phyloP scores from a whole-genome alignment of 2,797 vertebrate species.

The Coccyzus lansbergi region DNA sequence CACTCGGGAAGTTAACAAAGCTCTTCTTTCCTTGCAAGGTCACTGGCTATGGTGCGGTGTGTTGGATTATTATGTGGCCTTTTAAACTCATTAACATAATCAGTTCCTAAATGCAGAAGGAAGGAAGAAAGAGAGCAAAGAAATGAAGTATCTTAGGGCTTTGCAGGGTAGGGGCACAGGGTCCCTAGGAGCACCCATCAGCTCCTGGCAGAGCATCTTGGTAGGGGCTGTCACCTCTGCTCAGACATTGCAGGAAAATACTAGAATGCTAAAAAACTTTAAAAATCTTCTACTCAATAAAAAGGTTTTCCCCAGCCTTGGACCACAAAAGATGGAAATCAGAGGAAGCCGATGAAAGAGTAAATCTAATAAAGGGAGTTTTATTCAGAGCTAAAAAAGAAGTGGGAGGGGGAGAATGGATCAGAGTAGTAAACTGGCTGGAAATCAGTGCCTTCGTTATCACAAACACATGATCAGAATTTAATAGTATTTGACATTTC shows the following conservation, averaged over 20 bases:
- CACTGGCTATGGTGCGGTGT: background rate
- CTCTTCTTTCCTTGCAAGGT: background rate
- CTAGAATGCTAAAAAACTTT: background rate
- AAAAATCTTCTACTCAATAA: background rate
- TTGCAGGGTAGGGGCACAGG: background rate
- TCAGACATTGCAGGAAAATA: background rate
- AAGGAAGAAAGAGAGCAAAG: background rate
- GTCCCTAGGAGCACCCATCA: background rate
- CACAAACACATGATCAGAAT: conserved; percentile 20
- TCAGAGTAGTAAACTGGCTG: conserved; percentile 39
- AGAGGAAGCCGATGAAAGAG: background rate
- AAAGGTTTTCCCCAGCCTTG: background rate
- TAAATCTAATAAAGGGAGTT: conserved; percentile 36
- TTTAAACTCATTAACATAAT: background rate
- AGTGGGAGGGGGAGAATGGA: background rate
- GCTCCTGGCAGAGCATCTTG: background rate
- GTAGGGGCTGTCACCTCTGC: background rate
- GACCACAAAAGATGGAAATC: background rate
- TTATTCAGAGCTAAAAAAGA: background rate
- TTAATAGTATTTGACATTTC: conserved; percentile 67
- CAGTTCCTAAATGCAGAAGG: background rate
- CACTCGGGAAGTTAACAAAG: background rate
- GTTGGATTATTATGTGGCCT: background rate
- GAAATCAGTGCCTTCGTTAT: conserved; percentile 23
- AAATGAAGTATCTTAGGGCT: background rate